Evolutionary conservation across 2,113 vertebrate species (phyloP), one percentile per base, ranked within the genome.

Genomic region (Paradoxurus hermaphroditus): DNA sequence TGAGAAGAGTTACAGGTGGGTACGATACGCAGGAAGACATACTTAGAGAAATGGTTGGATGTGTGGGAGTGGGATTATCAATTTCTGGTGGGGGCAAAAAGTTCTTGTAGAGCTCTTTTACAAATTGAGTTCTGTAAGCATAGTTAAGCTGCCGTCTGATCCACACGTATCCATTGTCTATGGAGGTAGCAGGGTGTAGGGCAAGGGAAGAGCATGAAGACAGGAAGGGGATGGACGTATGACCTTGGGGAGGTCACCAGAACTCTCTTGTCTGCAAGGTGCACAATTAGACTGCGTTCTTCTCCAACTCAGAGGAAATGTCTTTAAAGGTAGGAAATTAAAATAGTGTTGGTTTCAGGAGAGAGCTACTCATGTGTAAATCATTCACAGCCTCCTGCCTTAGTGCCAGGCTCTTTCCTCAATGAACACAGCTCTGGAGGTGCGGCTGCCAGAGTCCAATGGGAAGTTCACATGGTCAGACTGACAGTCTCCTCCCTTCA

Each of bases 321-420:
- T 79, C 92, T 95, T 96, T 79, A 53, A 93, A 53, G 86, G 12
- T 77, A 84, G 70, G 34, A 95, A 90, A 73, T 77, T 36, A 68
- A 36, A 41, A 86, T 25, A 83, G 18, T 23, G 8, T 73, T 95
- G 56, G 34, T 87, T 91, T 95, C 31, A 90, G 84, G 34, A 92
- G 27, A 87, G 44, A 70, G 44, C 56, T 72, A 2, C 56, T 29
- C n/a, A 36, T 27, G 25, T n/a, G 0, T 59, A 31, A 77, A 18
- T 72, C 12, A n/a, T 51, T 18, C 19, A 7, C 77, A 36, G 49
- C 67, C 21, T 79, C 63, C 72, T 65, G 21, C 68, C 39, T 92
- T 29, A 39, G 51, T 0, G 2, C 25, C 31, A 44, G 4, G 18
- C 62, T 79, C 65, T 73, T 68, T 83, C 34, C 59, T 72, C 12